These are phyloP conservation scores for Lapara coniferarum DNA, from an alignment of 2,888 invertebrate species.

Conservation along the genomic window DNA sequence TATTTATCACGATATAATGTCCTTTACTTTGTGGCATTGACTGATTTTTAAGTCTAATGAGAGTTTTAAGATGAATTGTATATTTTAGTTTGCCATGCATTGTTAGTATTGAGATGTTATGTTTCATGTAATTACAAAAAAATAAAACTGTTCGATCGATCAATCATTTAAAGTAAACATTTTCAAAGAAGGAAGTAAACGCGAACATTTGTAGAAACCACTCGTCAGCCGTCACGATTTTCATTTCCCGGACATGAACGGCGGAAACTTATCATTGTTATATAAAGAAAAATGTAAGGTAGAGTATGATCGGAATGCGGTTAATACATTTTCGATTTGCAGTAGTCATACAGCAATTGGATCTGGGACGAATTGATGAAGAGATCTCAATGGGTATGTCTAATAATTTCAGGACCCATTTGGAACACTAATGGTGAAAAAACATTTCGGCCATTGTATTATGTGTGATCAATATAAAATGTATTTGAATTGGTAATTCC, in stretches of 20 bases:
- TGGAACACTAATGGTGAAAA: too few species aligned
- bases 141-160: too few species aligned
- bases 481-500: not conserved
- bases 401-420: not conserved
- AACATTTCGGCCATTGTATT: too few species aligned
- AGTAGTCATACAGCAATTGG: conserved; percentile 1
- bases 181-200: not conserved
- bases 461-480: not conserved
- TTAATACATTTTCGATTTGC: conserved; percentile 17
- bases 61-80: too few species aligned
- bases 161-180: not conserved
- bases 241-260: conserved; percentile 18
- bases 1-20: not conserved
- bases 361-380: conserved; percentile 6
- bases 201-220: conserved; percentile 7
- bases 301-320: conserved; percentile 6
- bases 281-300: conserved; percentile 21
- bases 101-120: not conserved
- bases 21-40: not conserved
- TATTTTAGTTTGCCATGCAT: not conserved
- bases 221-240: conserved; percentile 16
- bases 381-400: not conserved
- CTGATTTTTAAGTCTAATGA: not conserved
- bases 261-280: conserved; percentile 21
- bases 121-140: too few species aligned